Evolutionary conservation across 2,888 invertebrate species (phyloP).

Genomic region (Malachius bipustulatus): DNA sequence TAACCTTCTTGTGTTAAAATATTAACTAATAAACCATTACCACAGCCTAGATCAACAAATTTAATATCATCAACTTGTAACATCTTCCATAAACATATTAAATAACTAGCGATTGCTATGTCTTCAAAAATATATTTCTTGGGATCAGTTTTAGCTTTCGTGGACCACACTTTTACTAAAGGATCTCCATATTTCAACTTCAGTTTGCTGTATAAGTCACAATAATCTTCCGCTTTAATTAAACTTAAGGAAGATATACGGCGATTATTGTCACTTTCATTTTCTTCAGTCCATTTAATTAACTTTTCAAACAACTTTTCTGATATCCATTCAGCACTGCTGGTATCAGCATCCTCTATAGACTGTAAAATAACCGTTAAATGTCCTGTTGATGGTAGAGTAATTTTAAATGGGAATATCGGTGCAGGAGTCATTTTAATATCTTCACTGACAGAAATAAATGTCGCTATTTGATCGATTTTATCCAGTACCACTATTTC

Average conservation of each 20-base stretch:
- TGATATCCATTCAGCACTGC: slow-evolving; percentile 42
- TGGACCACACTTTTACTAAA: slow-evolving; percentile 76
- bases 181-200: slow-evolving; percentile 67
- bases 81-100: slow-evolving; percentile 68
- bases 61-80: slow-evolving; percentile 17
- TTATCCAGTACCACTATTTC: slow-evolving; percentile 37
- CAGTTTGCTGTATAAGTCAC: slow-evolving; percentile 54
- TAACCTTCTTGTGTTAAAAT: slow-evolving; percentile 77
- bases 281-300: slow-evolving; percentile 48
- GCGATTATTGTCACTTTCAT: slow-evolving; percentile 26
- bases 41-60: slow-evolving; percentile 94
- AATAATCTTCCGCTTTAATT: slow-evolving; percentile 57
- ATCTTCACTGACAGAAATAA: slow-evolving; percentile 38
- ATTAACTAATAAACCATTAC: slow-evolving; percentile 88
- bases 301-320: slow-evolving; percentile 47
- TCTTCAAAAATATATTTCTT: slow-evolving; percentile 94
- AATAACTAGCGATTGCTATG: slow-evolving; percentile 82
- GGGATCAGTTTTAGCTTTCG: slow-evolving; percentile 86
- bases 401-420: slow-evolving; percentile 39
- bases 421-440: slow-evolving; percentile 36
- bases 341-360: slow-evolving; percentile 35
- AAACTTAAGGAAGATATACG: slow-evolving; percentile 48
- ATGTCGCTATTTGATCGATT: slow-evolving; percentile 33
- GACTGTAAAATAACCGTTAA: slow-evolving; percentile 34
- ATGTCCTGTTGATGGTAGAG: slow-evolving; percentile 24